Evolutionary conservation across 2,113 vertebrate species (phyloP), one percentile per base, ranked within the genome.

Genomic region (Taurulus bubalis): DNA sequence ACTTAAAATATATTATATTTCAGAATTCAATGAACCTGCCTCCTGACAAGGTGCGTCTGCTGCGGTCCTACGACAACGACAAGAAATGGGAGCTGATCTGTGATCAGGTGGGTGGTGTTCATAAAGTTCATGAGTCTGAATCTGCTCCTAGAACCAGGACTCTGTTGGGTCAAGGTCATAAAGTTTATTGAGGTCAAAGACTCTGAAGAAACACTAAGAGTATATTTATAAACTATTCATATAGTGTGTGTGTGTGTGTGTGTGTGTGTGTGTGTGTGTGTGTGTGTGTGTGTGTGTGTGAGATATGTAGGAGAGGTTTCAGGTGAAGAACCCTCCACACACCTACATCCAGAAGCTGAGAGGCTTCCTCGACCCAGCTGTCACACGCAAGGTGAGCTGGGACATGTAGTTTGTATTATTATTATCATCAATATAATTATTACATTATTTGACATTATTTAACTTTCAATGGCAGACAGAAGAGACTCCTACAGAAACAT

Each of bases 1-100:
- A 15, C 1, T 20, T 51, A 47, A 47, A 22, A 42, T 42, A 3
- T 2, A 20, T 22, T 49, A 14, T 69, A 75, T 92, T 90, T 59
- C 92, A 99, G 98, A 99, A 97, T 77, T 98, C 97, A 2, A 99
- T 99, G 98, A 99, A 99, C 85, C 94, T 98, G 26, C 98, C 98
- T 40, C 97, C 98, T 0, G 98, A 99, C 91, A 99, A 99, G 88
- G 98, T 98, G 28, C 96, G 97, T 77, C 95, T 98, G 34, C 94
- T 99, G 68, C 94, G 97, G 47, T 98, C 98, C 84, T 99, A 99
- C 0, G 98, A 99, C 95, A 98, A 97, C 0, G 97, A 98, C 91
- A 98, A 99, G 93, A 99, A 96, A 77, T 96, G 95, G 95, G 95
- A 96, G 87, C 92, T 96, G 4, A 99, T 93, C 89, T 98, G 97